phyloP scores from a whole-genome alignment of 2,797 vertebrate species.

The Enteromius argenteus region DNA sequence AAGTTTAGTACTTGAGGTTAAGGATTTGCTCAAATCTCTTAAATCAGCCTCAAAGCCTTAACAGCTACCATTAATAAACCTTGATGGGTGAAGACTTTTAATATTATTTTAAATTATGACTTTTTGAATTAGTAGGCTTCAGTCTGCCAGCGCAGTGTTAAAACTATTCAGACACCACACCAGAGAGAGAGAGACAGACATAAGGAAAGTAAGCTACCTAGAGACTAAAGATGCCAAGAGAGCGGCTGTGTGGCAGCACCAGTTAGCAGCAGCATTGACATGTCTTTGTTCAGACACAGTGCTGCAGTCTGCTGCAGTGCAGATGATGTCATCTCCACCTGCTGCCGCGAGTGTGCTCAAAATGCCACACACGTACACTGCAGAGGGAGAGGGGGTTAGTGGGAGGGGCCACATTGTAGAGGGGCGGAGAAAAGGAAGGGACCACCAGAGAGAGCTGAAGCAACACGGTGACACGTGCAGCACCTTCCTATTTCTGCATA shows the following conservation, averaged over 20 bases:
- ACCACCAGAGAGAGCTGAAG: constrained; percentile 74
- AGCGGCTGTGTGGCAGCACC: constrained; percentile 61
- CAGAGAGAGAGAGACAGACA: constrained; percentile 32
- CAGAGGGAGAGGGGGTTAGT: constrained; percentile 77
- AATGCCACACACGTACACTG: constrained; percentile 84
- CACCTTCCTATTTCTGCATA: constrained; percentile 9
- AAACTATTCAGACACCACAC: neutral
- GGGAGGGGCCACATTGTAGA: constrained; percentile 65
- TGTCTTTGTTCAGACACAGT: constrained; percentile 86
- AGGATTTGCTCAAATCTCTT: constrained; percentile 11
- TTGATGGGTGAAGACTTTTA: constrained; percentile 11
- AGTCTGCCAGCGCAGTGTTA: neutral
- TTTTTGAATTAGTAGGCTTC: constrained; percentile 3
- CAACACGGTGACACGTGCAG: constrained; percentile 69
- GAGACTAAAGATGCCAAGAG: constrained; percentile 26
- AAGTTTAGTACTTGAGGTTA: neutral
- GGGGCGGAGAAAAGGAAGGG: constrained; percentile 64
- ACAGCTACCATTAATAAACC: constrained; percentile 3
- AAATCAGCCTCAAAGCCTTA: constrained; percentile 6
- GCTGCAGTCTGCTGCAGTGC: constrained; percentile 92
- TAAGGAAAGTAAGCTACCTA: constrained; percentile 14
- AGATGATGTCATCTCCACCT: constrained; percentile 85
- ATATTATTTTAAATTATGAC: constrained; percentile 38
- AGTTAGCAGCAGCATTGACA: constrained; percentile 79
- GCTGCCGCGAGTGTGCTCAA: constrained; percentile 79